phyloP scores from a whole-genome alignment of 1,140 invertebrate species.

The Cryptotermes secundus region DNA sequence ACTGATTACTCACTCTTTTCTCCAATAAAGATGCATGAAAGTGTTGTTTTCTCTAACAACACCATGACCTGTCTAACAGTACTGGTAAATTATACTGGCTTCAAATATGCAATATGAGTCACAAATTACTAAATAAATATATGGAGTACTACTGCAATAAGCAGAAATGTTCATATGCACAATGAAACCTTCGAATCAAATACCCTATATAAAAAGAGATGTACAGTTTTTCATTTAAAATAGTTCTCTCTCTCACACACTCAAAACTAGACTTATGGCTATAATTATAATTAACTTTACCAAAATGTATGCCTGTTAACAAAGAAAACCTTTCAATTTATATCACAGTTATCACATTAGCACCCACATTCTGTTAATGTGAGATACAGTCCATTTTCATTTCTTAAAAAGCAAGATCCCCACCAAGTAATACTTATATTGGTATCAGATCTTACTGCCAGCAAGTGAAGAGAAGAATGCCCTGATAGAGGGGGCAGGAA shows the following conservation, averaged over 20 bases:
- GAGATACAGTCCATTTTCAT: not conserved
- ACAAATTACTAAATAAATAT: slow-evolving; percentile 11
- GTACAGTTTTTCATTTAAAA: not conserved
- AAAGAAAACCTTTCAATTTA: not conserved
- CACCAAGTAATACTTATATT: not conserved
- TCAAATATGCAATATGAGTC: slow-evolving; percentile 3
- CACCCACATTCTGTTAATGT: not conserved
- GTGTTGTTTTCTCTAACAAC: not conserved
- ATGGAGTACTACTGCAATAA: not conserved
- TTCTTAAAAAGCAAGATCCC: not conserved
- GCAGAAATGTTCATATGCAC: not conserved
- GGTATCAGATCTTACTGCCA: not conserved
- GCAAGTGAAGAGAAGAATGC: too few species aligned
- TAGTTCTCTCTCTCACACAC: not conserved
- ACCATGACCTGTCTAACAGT: not conserved
- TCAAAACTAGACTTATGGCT: not conserved
- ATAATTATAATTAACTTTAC: not conserved
- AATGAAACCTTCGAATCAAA: not conserved
- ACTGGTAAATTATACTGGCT: not conserved
- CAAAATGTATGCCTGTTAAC: not conserved
- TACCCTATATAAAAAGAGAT: slow-evolving; percentile 1
- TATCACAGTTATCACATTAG: not conserved
- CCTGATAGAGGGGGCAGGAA: too few species aligned
- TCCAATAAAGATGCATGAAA: too few species aligned
- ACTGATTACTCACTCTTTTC: too few species aligned